Base-by-base conservation (phyloP, 2,113 vertebrate species). In the Limanda limanda region DNA sequence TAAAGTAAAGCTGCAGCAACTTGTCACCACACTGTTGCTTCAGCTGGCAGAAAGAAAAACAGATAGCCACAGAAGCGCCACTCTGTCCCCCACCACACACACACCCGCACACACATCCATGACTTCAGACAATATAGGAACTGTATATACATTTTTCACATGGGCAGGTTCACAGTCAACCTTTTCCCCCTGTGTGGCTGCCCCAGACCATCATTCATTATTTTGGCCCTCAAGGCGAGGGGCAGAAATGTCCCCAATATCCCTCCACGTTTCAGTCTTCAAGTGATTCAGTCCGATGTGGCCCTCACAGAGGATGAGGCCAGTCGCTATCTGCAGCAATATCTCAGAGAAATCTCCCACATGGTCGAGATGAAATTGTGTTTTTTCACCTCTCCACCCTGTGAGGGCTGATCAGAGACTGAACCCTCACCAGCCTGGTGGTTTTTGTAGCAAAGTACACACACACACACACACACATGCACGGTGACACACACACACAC, bases 11-110 rank as follows among this genome's bases (percentile, higher is more conserved):
- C 70, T 66, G 62, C 21, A 61, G 52, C 68, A 35, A 21, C 55
- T 17, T 51, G 55, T 79, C 45, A 61, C n/a, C 54, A 63, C 68
- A 12, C 42, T 65, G 48, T 57, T 76, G 72, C 62, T 81, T 75
- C 68, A 83, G 78, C 76, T 91, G 91, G 87, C 79, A 81, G 88
- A 86, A 91, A 92, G 89, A 91, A 84, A 83, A 88, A 74, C 86
- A 85, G 82, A 89, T 83, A 79, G 74, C 89, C 75, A 85, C 89
- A 76, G 90, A 86, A 57, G 67, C 76, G 78, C 79, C 83, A 55
- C 31, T 71, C 51, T 40, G 40, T 45, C 60, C 35, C 31, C 52
- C 66, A 42, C 3, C 40, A 56, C 10, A 55, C 54, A 55, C 54
- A 24, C 54, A 55, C 54, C 13, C 52, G 12, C 52, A 21, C 54